Conservation (phyloP, 2,113 vertebrate species). For the Acanthisitta chloris region DNA sequence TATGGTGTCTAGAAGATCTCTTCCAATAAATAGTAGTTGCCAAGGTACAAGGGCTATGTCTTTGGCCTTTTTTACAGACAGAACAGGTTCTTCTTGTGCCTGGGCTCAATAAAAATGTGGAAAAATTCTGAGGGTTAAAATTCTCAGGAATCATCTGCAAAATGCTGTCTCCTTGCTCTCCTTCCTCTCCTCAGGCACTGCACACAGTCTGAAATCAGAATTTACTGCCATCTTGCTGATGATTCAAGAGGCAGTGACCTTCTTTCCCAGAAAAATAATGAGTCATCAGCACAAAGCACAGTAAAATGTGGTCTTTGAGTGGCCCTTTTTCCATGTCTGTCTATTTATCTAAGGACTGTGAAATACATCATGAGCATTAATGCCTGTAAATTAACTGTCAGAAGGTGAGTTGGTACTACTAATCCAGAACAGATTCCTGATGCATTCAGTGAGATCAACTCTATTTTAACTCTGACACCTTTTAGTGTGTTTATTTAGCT, state of each 20-base stretch:
- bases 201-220: conserved; percentile 28
- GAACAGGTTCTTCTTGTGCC: neutral
- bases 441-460: neutral
- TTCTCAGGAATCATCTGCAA: neutral
- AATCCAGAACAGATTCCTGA: neutral
- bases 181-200: neutral
- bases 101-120: neutral
- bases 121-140: neutral
- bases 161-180: neutral
- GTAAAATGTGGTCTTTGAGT: conserved; percentile 19
- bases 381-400: conserved; percentile 7
- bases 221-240: conserved; percentile 46
- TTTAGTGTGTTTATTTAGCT: neutral
- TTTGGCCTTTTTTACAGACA: neutral
- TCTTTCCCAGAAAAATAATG: conserved; percentile 46
- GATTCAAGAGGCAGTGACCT: conserved; percentile 48
- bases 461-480: neutral
- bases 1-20: neutral
- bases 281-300: conserved; percentile 22
- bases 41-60: neutral
- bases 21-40: neutral
- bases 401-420: conserved; percentile 1
- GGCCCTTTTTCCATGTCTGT: neutral
- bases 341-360: conserved; percentile 19
- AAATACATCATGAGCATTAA: conserved; percentile 5